A percentile compares a stretch with the other conserved stretches of the same genome.
phyloP scores from a whole-genome alignment of 1,140 invertebrate species.

The Apis florea region DNA sequence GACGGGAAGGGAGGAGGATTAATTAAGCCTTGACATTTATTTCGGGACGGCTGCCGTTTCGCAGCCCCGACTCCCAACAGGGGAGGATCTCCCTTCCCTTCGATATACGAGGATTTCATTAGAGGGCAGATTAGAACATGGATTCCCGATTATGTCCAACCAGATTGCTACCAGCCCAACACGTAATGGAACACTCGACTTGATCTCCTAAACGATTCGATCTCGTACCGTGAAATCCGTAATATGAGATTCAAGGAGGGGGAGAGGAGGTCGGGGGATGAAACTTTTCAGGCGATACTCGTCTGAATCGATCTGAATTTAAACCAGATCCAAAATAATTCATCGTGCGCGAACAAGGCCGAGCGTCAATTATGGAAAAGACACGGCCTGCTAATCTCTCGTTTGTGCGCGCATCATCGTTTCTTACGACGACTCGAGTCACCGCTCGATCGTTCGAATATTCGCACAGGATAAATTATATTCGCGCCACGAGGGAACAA shows the following conservation, averaged over 20 bases:
- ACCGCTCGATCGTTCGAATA: conserved; percentile 35
- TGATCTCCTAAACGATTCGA: not conserved
- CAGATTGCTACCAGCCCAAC: conserved; percentile 19
- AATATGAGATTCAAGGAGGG: too few species aligned
- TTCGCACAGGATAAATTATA: conserved; percentile 39
- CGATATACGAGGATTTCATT: conserved; percentile 19
- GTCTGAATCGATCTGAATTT: too few species aligned
- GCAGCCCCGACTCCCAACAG: too few species aligned
- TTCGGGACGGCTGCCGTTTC: not conserved
- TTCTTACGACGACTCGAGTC: conserved; percentile 57
- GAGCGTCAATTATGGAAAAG: not conserved
- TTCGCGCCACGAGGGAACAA: not conserved
- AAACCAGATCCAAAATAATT: not conserved
- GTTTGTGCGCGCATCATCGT: conserved; percentile 25
- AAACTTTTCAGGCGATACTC: too few species aligned
- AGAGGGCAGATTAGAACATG: conserved; percentile 34
- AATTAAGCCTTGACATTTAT: conserved; percentile 21
- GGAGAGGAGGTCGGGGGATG: too few species aligned
- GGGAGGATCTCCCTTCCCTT: not conserved
- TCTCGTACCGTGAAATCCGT: not conserved
- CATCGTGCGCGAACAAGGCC: not conserved
- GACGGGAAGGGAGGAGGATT: not conserved
- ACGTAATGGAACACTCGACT: not conserved
- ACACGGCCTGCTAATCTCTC: too few species aligned
- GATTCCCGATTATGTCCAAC: conserved; percentile 31